phyloP scores from a whole-genome alignment of 1,140 invertebrate genomes.

The Lepidurus apus region DNA sequence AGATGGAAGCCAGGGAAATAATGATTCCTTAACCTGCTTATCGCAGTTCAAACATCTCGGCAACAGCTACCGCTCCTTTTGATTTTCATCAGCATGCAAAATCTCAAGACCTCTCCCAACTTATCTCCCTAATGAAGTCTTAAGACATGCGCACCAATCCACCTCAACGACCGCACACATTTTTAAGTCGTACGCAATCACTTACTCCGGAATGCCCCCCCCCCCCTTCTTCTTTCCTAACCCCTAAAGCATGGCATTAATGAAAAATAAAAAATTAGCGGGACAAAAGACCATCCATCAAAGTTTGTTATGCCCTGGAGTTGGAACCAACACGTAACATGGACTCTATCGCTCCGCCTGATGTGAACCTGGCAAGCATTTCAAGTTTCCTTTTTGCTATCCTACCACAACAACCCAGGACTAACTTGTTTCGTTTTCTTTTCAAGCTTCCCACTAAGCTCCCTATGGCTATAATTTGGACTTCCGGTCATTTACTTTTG shows the following conservation, averaged over 20 bases:
- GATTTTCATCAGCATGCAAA: too few relatives aligned
- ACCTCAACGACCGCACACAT: too few relatives aligned
- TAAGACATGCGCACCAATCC: too few relatives aligned
- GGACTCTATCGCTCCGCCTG: background rate
- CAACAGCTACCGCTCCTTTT: background rate
- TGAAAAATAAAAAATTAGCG: background rate
- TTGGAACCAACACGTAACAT: slow-evolving; percentile 2
- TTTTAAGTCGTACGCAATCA: too few relatives aligned
- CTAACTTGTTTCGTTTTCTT: background rate
- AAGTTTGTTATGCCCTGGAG: slow-evolving; percentile 18
- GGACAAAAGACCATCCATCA: background rate
- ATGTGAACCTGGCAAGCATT: background rate
- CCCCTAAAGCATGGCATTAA: background rate
- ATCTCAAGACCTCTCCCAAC: too few relatives aligned
- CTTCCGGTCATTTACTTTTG: slow-evolving; percentile 29
- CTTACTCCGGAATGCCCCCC: too few relatives aligned
- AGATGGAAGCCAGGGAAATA: background rate
- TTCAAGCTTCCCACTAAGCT: background rate
- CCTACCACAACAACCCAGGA: slow-evolving; percentile 9
- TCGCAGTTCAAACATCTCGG: background rate
- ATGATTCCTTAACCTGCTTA: slow-evolving; percentile 16
- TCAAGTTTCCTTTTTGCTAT: background rate
- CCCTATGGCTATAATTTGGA: slow-evolving; percentile 30
- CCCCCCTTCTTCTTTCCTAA: background rate
- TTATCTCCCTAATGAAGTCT: too few relatives aligned